phyloP scores from a whole-genome alignment of 2,113 vertebrate species.

The Scomber japonicus region DNA sequence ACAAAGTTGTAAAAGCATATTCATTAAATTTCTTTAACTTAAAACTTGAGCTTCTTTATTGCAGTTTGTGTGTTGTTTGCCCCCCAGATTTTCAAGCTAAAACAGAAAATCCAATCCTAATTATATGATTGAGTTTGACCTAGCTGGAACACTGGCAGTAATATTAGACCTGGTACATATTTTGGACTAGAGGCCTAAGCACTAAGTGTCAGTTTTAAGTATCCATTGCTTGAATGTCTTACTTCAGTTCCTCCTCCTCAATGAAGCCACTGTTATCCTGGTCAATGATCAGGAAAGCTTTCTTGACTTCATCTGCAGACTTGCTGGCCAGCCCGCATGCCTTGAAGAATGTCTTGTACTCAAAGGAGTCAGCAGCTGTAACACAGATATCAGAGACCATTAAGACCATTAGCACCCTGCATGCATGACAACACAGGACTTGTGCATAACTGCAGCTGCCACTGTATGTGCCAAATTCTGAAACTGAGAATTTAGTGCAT shows the following conservation, averaged over 20 bases:
- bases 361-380: slow-evolving; percentile 82
- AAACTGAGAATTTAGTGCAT: slow-evolving; percentile 1
- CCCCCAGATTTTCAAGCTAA: not conserved
- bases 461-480: not conserved
- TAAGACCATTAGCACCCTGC: slow-evolving; percentile 22
- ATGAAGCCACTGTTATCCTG: slow-evolving; percentile 88
- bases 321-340: slow-evolving; percentile 83
- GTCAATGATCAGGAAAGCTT: slow-evolving; percentile 85
- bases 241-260: slow-evolving; percentile 89
- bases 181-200: slow-evolving; percentile 11
- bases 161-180: slow-evolving; percentile 3
- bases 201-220: slow-evolving; percentile 22
- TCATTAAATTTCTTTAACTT: not conserved
- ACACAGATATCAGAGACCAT: slow-evolving; percentile 13
- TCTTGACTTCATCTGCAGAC: slow-evolving; percentile 79
- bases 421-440: slow-evolving; percentile 4
- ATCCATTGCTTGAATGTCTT: slow-evolving; percentile 50
- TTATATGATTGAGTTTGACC: not conserved
- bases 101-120: not conserved
- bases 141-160: not conserved
- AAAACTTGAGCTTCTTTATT: not conserved
- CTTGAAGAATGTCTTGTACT: slow-evolving; percentile 85
- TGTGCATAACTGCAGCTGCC: slow-evolving; percentile 9
- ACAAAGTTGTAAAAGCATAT: not conserved
- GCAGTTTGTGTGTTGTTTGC: not conserved